phyloP scores from a whole-genome alignment of 2,797 vertebrate species.

The Aldrovandia affinis region DNA sequence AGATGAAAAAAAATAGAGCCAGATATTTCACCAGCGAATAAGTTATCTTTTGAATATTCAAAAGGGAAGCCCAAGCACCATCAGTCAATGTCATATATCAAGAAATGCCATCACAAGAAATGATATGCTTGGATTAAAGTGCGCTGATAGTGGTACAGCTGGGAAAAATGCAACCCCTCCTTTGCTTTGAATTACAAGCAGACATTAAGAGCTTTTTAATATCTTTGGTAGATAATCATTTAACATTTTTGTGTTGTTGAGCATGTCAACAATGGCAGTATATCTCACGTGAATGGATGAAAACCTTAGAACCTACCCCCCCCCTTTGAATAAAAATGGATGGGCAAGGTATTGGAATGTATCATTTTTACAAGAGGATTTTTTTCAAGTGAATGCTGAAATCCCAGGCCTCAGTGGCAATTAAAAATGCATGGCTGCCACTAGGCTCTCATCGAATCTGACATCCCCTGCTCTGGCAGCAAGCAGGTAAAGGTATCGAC shows the following conservation, averaged over 20 bases:
- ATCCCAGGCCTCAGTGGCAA: not conserved
- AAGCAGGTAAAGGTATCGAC: not conserved
- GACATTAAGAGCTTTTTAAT: not conserved
- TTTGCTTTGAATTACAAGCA: not conserved
- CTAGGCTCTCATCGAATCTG: not conserved
- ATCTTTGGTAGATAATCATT: not conserved
- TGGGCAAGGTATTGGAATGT: not conserved
- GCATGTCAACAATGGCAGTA: not conserved
- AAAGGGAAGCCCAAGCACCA: not conserved
- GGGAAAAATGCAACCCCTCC: not conserved
- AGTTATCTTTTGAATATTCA: not conserved
- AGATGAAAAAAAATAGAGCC: slow-evolving; percentile 6
- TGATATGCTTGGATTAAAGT: not conserved
- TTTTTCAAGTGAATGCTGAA: slow-evolving; percentile 35
- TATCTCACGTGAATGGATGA: not conserved
- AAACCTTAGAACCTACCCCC: not conserved
- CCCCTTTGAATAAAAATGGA: not conserved
- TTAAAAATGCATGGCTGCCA: not conserved
- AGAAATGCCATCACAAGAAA: slow-evolving; percentile 8
- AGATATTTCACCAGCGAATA: not conserved
- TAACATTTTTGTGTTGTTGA: not conserved
- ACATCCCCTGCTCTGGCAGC: too few relatives aligned
- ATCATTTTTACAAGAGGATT: slow-evolving; percentile 52
- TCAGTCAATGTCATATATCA: not conserved
- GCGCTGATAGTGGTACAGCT: not conserved